Conservation (phyloP, 92 coral and sea anemone species). For the Diadumene lineata region DNA sequence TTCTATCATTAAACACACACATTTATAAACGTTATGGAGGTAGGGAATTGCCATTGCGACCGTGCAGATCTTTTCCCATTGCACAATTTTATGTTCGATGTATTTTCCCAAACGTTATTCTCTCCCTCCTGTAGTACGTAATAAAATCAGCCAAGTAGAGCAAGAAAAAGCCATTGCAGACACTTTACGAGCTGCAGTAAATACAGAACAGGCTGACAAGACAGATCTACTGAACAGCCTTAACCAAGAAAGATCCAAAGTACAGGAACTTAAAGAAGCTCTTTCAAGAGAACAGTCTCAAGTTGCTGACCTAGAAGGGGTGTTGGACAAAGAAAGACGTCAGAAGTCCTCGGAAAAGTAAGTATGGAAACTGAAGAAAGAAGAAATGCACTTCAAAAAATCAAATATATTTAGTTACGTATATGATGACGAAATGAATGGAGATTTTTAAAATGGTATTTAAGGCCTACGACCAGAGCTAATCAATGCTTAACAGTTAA, state of each 20-base stretch:
- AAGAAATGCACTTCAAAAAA: too few relatives aligned
- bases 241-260: constrained; percentile 70
- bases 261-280: constrained; percentile 80
- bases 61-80: too few relatives aligned
- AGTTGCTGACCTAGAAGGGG: constrained; percentile 63
- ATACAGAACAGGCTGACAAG: constrained; percentile 56
- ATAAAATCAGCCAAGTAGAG: constrained; percentile 68
- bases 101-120: too few relatives aligned
- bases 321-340: constrained; percentile 75
- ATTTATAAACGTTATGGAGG: too few relatives aligned
- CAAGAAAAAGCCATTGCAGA: constrained; percentile 67
- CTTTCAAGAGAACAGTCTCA: constrained; percentile 72
- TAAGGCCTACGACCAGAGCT: too few relatives aligned
- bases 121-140: constrained; percentile 69
- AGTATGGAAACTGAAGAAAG: constrained; percentile 5
- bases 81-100: too few relatives aligned
- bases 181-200: constrained; percentile 50
- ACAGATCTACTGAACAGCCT: constrained; percentile 73
- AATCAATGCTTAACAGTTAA: too few relatives aligned
- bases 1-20: too few relatives aligned
- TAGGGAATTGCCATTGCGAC: too few relatives aligned
- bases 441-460: too few relatives aligned
- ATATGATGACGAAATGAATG: too few relatives aligned
- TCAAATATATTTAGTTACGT: too few relatives aligned
- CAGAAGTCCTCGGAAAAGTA: constrained; percentile 81